Base-by-base conservation (phyloP, 1,140 invertebrate genomes). In the Drosophila equinoxialis region DNA sequence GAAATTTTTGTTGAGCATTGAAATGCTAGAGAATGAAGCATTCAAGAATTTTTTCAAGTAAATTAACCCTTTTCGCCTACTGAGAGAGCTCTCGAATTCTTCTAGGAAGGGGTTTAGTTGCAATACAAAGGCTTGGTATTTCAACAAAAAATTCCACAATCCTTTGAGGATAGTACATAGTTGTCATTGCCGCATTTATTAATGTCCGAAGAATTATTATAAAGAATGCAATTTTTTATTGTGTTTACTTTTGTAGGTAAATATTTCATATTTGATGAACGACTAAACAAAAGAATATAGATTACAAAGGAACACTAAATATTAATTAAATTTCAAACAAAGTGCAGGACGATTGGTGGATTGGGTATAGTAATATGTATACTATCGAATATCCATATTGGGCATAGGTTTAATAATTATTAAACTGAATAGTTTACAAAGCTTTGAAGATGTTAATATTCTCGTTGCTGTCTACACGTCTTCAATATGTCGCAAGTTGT, bases 41-140 rank as follows among this genome's bases (percentile, higher is more conserved):
- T 75, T 68, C 54, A 10, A 68, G 74, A 77, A 77, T 77, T 77
- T 74, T 30, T 77, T 42, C 74, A 45, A 77, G 67, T 77, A 77
- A 77, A 77, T 77, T 77, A 77, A 77, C 67, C 74, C 77, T 65
- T 77, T 77, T 30, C 66, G 20, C 45, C 45, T 23, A 51, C 17
- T 20, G 11, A 48, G 17, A 17, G 17, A 17, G 26, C 26, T 26
- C 17, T 48, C n/a, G 6, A 6, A 11, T 2, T 17, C 1, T 6
- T 6, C 6, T 2, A 17, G 7, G 51, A 66, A 20, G 14, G 14
- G 6, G 1, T 3, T 3, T 3, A 48, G 7, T 20, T 35, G 54
- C 17, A 14, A 13, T 45, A n/a, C 48, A 10, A 13, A 23, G 30
- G 48, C 20, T 6, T 37, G 57, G 35, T 14, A 51, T 51, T 51